phyloP scores from a whole-genome alignment of 2,888 invertebrate genomes.

The Lasioglossum marginatum region DNA sequence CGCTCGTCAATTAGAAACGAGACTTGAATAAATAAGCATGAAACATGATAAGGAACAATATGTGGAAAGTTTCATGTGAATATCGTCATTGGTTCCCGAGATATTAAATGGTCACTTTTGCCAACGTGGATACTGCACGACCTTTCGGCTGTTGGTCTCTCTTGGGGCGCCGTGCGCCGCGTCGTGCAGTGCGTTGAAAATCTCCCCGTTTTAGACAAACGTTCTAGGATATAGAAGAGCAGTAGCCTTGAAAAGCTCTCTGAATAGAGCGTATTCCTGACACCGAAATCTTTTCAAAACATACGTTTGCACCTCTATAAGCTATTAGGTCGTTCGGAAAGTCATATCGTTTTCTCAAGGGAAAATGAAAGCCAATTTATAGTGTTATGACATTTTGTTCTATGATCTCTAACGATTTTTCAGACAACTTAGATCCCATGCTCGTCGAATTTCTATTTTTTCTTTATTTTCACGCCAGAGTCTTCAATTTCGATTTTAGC shows the following conservation, averaged over 20 bases:
- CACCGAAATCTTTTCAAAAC: too few species aligned
- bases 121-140: constrained; percentile 26
- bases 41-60: constrained; percentile 70
- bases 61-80: constrained; percentile 61
- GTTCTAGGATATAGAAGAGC: neutral
- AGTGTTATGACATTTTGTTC: too few species aligned
- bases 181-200: neutral
- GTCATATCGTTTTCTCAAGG: too few species aligned
- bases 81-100: constrained; percentile 65
- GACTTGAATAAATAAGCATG: constrained; percentile 59
- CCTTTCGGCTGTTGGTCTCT: constrained; percentile 5
- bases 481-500: neutral
- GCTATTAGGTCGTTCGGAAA: neutral
- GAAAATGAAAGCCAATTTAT: too few species aligned
- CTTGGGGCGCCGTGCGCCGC: constrained; percentile 10
- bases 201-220: neutral
- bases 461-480: neutral
- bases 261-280: too few species aligned
- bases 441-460: too few species aligned
- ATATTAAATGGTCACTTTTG: constrained; percentile 73
- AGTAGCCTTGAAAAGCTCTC: too few species aligned
- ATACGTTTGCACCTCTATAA: neutral
- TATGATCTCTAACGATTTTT: too few species aligned
- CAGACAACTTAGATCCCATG: too few species aligned
- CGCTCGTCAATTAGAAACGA: neutral